Evolutionary conservation across 2,797 vertebrate genomes (phyloP).

Genomic region (Mormyrops attenuatus): DNA sequence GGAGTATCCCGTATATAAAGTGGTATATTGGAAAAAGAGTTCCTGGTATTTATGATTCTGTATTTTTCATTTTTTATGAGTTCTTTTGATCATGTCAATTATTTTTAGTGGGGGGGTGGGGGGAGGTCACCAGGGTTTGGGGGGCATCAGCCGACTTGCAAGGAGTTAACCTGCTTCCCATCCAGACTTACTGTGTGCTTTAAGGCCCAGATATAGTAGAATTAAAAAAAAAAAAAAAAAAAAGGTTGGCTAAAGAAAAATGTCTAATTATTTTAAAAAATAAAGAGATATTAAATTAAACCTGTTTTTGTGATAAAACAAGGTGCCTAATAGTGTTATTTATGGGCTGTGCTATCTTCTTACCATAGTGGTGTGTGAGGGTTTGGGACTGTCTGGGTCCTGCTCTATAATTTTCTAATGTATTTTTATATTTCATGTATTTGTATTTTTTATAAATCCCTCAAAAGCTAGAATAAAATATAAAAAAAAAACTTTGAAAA

Average conservation of each 20-base stretch:
- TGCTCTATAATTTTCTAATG: background rate
- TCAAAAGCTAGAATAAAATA: background rate
- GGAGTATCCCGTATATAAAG: conserved; percentile 62
- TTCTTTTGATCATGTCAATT: conserved; percentile 55
- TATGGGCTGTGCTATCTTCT: conserved; percentile 12
- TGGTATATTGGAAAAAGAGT: conserved; percentile 64
- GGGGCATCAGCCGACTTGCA: conserved; percentile 28
- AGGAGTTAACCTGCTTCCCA: conserved; percentile 39
- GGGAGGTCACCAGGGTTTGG: conserved; percentile 15
- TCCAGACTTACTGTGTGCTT: conserved; percentile 57
- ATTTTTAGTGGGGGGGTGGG: conserved; percentile 39
- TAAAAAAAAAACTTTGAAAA: background rate
- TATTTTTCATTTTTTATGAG: conserved; percentile 37
- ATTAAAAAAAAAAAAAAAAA: conserved; percentile 58
- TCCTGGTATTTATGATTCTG: conserved; percentile 60
- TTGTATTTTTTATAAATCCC: conserved; percentile 5
- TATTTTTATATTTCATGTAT: background rate
- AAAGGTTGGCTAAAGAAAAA: conserved; percentile 72
- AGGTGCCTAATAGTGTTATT: conserved; percentile 48
- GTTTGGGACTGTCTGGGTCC: background rate
- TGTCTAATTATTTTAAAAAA: conserved; percentile 80
- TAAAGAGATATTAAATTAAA: conserved; percentile 79
- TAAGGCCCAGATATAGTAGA: conserved; percentile 61
- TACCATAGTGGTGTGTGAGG: background rate
- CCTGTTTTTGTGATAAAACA: conserved; percentile 71